Base-by-base conservation (phyloP, 2,888 invertebrate species). In the Allophyes oxyacanthae region DNA sequence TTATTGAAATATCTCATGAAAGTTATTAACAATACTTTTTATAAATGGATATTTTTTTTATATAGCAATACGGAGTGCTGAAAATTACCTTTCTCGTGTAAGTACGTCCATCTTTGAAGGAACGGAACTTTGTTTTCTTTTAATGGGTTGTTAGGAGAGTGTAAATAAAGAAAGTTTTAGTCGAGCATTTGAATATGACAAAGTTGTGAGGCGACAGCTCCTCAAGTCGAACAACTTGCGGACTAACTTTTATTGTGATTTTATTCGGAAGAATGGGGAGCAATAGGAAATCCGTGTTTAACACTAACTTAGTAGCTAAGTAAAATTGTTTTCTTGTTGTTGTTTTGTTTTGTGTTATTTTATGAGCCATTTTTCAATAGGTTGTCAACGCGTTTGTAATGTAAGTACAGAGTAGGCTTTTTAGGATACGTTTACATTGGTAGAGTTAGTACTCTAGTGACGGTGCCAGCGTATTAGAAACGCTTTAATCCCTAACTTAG, bases 211-310 rank as follows among this genome's bases (percentile, higher is more conserved):
- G 41, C 64, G 58, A 54, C 53, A 52, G 38, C 63, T 51, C 28
- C 28, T n/a, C 6, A 48, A 48, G 54, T 46, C 53, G 52, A 30
- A 36, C 44, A 56, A 46, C 54, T 72, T 63, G 46, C 64, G 60
- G 72, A 55, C 50, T 57, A 82, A 83, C 67, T 87, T 86, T 82
- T 79, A 81, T 78, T 79, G 76, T 78, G 70, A 75, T 73, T 80
- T 72, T 72, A 72, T 65, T 61, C 63, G 62, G 49, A 64, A 65
- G 53, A 68, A 65, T 66, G 66, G 70, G 60, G 56, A 58, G 64
- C 42, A 51, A 68, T 63, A 58, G 54, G 64, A 74, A 69, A 66
- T 66, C 56, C 60, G 42, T 61, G 61, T 63, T 69, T 59, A 60
- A 74, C 72, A 71, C 55, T 53, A 58, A 65, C 48, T 64, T 64